phyloP scores from a whole-genome alignment of 2,888 invertebrate genomes.

The Polydesmus complanatus region DNA sequence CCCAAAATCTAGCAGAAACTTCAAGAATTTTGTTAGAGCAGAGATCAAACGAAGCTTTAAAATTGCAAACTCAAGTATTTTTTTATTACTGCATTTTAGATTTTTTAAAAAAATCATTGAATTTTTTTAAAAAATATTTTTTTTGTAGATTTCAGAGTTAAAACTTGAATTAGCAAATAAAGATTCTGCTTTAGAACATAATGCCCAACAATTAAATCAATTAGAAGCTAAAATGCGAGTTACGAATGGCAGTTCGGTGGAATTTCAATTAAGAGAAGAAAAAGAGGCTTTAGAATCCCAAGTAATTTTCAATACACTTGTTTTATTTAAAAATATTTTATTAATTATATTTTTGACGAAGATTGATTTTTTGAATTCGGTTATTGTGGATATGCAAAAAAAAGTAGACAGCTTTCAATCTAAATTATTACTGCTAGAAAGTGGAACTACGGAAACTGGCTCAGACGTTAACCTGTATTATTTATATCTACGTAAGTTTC shows the following conservation, averaged over 20 bases:
- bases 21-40: slow-evolving; percentile 1
- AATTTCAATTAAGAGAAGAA: slow-evolving; percentile 2
- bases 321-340: neutral
- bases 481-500: neutral
- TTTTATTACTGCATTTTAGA: no score
- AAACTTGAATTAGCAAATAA: neutral
- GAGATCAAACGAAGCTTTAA: slow-evolving; percentile 4
- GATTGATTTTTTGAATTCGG: slow-evolving; percentile 77
- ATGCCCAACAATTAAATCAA: neutral
- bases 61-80: slow-evolving; percentile 7
- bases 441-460: slow-evolving; percentile 40
- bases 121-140: neutral
- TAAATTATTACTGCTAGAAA: slow-evolving; percentile 64
- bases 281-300: slow-evolving; percentile 17
- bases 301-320: slow-evolving; percentile 14
- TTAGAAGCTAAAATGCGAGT: neutral
- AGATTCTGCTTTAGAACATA: neutral
- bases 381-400: slow-evolving; percentile 88
- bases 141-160: neutral
- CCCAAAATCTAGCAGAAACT: slow-evolving; percentile 1
- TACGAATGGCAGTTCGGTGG: neutral
- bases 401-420: slow-evolving; percentile 74
- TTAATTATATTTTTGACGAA: slow-evolving; percentile 22
- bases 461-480: slow-evolving; percentile 36
- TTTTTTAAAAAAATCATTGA: neutral